phyloP scores from a whole-genome alignment of 2,888 invertebrate species.

The Chromoteleia sp. region DNA sequence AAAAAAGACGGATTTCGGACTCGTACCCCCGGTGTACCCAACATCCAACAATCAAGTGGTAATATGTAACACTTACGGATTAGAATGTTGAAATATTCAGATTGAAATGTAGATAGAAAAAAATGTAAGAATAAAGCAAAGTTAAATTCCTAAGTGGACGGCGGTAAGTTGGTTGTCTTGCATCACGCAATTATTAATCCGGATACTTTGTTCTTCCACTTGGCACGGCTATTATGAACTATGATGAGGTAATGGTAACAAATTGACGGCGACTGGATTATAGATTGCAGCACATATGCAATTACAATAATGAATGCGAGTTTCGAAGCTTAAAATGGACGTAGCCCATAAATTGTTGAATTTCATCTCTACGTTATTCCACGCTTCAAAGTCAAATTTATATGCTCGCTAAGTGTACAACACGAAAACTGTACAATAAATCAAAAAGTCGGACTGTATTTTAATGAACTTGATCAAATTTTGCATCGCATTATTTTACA shows the following conservation, averaged over 20 bases:
- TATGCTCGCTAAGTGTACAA: conserved; percentile 59
- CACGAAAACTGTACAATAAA: conserved; percentile 57
- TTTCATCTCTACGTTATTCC: conserved; percentile 60
- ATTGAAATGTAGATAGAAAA: neutral
- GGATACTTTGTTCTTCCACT: conserved; percentile 43
- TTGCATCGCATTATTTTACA: conserved; percentile 20
- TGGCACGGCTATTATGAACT: conserved; percentile 54
- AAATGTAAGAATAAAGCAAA: conserved; percentile 24
- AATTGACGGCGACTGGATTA: conserved; percentile 65
- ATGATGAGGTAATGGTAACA: conserved; percentile 61
- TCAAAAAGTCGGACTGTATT: conserved; percentile 52
- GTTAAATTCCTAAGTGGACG: conserved; percentile 24
- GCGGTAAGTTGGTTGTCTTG: conserved; percentile 33
- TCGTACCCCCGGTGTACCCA: too few species aligned
- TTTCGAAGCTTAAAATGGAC: conserved; percentile 67
- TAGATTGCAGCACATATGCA: conserved; percentile 58
- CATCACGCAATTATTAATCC: conserved; percentile 39
- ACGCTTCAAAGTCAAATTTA: conserved; percentile 62
- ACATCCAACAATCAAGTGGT: too few species aligned
- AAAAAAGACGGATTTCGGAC: too few species aligned
- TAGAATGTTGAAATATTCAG: neutral
- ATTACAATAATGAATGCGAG: conserved; percentile 68
- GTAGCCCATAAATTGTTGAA: conserved; percentile 67
- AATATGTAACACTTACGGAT: too few species aligned
- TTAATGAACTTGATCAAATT: conserved; percentile 52